Conservation (phyloP, 2,888 invertebrate genomes). For the Tipula lateralis region DNA sequence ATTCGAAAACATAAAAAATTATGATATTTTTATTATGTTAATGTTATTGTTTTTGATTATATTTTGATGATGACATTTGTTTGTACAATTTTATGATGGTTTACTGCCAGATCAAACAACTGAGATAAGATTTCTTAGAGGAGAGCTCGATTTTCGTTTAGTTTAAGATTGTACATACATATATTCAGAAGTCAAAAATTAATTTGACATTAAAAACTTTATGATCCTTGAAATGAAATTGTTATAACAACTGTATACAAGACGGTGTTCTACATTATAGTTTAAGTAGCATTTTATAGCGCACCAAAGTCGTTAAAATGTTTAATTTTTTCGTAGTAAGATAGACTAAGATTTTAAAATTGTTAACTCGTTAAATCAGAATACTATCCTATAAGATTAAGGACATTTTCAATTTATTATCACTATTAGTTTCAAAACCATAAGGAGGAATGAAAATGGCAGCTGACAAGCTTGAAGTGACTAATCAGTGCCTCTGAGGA, state of each 20-base stretch:
- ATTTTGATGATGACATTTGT: background rate
- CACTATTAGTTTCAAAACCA: too few relatives aligned
- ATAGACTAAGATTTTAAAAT: too few relatives aligned
- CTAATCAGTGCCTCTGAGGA: too few relatives aligned
- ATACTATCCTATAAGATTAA: too few relatives aligned
- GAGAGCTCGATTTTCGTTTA: background rate
- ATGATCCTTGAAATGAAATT: conserved; percentile 4
- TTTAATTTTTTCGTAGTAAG: background rate
- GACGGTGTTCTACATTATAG: background rate
- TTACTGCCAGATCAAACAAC: conserved; percentile 5
- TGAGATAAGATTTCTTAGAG: background rate
- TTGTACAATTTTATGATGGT: background rate
- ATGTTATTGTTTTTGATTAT: background rate
- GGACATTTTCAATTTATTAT: too few relatives aligned
- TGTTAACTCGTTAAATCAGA: too few relatives aligned
- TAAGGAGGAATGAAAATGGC: too few relatives aligned
- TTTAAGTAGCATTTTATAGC: background rate
- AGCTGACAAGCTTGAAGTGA: too few relatives aligned
- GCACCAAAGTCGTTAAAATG: background rate
- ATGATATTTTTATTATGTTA: background rate
- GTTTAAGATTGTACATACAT: background rate
- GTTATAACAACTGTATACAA: background rate
- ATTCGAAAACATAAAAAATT: background rate
- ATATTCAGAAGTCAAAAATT: background rate
- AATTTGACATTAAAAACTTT: background rate